Base-by-base conservation (phyloP, 2,888 invertebrate species). In the Opisthograptis luteolata region DNA sequence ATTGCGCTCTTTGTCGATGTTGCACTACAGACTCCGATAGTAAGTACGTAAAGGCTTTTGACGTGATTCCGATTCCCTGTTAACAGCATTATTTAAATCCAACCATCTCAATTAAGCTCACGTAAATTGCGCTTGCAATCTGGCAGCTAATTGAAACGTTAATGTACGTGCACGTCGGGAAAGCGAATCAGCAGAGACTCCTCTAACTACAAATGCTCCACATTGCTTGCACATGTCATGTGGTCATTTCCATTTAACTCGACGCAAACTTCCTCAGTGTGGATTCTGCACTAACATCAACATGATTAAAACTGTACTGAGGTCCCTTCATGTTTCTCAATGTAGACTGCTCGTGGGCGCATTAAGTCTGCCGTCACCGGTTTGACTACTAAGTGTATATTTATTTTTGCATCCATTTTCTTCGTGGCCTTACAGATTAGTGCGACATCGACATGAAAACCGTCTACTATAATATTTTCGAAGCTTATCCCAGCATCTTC, bases 321-420 rank as follows among this genome's bases (percentile, higher is more conserved):
- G 15, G 4, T 8, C 19, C 30, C 25, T 17, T 10, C 40, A 42
- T 32, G 51, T 41, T 51, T 41, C 41, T 28, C 37, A 45, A 44
- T 40, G 19, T 37, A 25, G 13, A 13, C 24, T 19, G 41, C 13
- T 42, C 31, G 12, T 4, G 27, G 12, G 13, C 24, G 17, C 31
- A 34, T 5, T 27, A 28, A 40, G 39, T 15, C 44, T 12, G 35
- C 19, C n/a, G n/a, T 12, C 40, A 30, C 24, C 36, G 22, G 15
- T 43, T 46, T 48, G 47, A 35, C 53, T 54, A 45, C 40, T 44
- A 44, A 54, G 40, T 43, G 36, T 34, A 39, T 40, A 24, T 35
- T 39, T 39, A 41, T 34, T 42, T 37, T 31, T 9, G 20, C 36
- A 34, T 40, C 22, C 24, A 20, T 36, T 41, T 28, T 28, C 31